A percentile compares a stretch with the other conserved stretches of the same genome.
Evolutionary conservation across 37 sponge, comb jelly and placozoan genomes (phyloP).

Genomic region (Haliclona indistincta): DNA sequence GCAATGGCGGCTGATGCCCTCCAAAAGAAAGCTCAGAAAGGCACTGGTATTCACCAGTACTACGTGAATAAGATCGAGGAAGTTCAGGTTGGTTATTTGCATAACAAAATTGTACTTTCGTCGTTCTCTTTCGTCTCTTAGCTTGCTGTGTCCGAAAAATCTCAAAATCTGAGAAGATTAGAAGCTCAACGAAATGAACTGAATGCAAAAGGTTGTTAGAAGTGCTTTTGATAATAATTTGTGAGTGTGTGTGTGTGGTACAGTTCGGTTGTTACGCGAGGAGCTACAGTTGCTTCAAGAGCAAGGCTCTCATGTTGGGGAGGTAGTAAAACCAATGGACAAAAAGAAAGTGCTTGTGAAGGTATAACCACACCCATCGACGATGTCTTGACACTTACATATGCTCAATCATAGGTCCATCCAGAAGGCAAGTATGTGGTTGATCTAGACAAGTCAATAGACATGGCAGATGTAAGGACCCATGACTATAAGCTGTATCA

Average conservation of each 20-base stretch:
- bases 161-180: conserved; percentile 91
- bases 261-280: conserved; percentile 90
- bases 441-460: conserved; percentile 92
- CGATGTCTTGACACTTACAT: not conserved
- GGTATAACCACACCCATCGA: conserved; percentile 69
- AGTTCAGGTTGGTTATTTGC: conserved; percentile 74
- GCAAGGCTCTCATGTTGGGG: conserved; percentile 96
- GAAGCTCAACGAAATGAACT: conserved; percentile 99
- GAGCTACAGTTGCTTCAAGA: conserved; percentile 95
- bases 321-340: conserved; percentile 98
- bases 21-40: too few relatives aligned
- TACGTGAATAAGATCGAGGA: conserved; percentile 96
- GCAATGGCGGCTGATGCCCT: too few relatives aligned
- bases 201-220: conserved; percentile 87
- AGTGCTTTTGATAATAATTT: not conserved
- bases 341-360: conserved; percentile 99
- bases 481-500: not conserved
- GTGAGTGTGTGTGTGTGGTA: not conserved
- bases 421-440: conserved; percentile 99
- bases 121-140: conserved; percentile 10
- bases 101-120: not conserved
- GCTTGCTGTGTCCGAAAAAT: conserved; percentile 79
- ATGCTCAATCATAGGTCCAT: conserved; percentile 86
- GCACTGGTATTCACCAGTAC: conserved; percentile 83
- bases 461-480: conserved; percentile 69